Conservation (phyloP, 2,888 invertebrate genomes). For the Ormyrus thymus region DNA sequence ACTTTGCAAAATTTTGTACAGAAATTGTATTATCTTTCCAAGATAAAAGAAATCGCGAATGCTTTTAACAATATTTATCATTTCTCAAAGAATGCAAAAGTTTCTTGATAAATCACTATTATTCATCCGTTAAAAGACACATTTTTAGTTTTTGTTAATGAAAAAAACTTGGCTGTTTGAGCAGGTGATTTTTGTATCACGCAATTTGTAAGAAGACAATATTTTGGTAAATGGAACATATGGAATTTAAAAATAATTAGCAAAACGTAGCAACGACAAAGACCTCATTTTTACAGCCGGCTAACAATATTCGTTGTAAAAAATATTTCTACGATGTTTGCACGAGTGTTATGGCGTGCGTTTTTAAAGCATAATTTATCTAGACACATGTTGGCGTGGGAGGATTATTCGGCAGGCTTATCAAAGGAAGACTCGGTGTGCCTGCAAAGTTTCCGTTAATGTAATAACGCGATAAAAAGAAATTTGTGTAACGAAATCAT, state of each 20-base stretch:
- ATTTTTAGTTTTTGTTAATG: conserved; percentile 15
- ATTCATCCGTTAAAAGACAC: too few species aligned
- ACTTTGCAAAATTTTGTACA: too few species aligned
- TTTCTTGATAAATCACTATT: too few species aligned
- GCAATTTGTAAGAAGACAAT: background rate
- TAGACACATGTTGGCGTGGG: conserved; percentile 3
- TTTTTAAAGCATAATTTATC: conserved; percentile 22
- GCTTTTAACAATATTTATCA: too few species aligned
- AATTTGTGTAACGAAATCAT: conserved; percentile 38
- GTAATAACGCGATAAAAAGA: conserved; percentile 28
- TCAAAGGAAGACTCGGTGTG: conserved; percentile 11
- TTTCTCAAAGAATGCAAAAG: too few species aligned
- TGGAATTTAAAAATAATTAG: background rate
- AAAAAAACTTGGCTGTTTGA: conserved; percentile 10
- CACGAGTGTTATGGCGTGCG: conserved; percentile 35
- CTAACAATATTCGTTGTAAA: conserved; percentile 21
- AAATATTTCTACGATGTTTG: conserved; percentile 28
- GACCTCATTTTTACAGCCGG: conserved; percentile 19
- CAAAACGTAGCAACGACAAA: conserved; percentile 21
- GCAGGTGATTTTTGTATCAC: background rate
- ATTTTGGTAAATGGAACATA: background rate
- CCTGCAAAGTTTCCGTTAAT: conserved; percentile 23
- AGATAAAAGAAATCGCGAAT: too few species aligned
- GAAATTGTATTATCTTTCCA: too few species aligned
- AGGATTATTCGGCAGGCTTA: conserved; percentile 21